phyloP scores from a whole-genome alignment of 1,140 invertebrate genomes.

The Prorops nasuta region DNA sequence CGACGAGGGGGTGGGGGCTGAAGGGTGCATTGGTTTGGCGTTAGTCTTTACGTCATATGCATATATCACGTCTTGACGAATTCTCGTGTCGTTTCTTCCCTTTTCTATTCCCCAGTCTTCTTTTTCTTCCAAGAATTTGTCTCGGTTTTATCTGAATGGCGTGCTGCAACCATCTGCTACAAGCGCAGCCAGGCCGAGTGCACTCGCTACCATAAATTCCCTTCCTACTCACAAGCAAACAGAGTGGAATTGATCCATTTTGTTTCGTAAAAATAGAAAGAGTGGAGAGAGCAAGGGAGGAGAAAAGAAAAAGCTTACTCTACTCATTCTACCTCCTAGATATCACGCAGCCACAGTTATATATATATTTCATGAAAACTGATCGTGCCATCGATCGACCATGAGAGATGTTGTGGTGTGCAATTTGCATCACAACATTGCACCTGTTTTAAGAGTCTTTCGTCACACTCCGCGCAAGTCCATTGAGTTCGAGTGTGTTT shows the following conservation, averaged over 20 bases:
- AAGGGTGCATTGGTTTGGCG: background rate
- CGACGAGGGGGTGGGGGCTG: background rate
- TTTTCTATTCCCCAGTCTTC: background rate
- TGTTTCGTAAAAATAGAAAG: constrained; percentile 8
- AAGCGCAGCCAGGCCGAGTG: background rate
- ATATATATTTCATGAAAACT: too few species aligned
- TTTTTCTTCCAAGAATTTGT: constrained; percentile 24
- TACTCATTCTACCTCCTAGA: too few species aligned
- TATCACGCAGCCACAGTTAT: too few species aligned
- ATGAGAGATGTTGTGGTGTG: too few species aligned
- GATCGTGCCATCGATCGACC: too few species aligned
- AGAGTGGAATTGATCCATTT: constrained; percentile 33
- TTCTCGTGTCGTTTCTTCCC: constrained; percentile 16
- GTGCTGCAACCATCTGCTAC: constrained; percentile 20
- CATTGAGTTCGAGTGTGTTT: too few species aligned
- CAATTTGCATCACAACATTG: too few species aligned
- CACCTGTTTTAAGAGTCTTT: too few species aligned
- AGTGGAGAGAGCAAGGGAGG: too few species aligned
- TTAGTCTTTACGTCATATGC: constrained; percentile 9
- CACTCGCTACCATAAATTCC: constrained; percentile 24
- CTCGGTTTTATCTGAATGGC: constrained; percentile 25
- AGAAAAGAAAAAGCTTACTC: background rate
- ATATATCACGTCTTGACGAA: constrained; percentile 18
- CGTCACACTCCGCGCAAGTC: too few species aligned
- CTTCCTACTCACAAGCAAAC: constrained; percentile 30